Percentiles rank a stretch among this genome's conserved stretches.
Evolutionary conservation across 2,113 vertebrate genomes (phyloP).

Genomic region (Patagioenas fasciata): DNA sequence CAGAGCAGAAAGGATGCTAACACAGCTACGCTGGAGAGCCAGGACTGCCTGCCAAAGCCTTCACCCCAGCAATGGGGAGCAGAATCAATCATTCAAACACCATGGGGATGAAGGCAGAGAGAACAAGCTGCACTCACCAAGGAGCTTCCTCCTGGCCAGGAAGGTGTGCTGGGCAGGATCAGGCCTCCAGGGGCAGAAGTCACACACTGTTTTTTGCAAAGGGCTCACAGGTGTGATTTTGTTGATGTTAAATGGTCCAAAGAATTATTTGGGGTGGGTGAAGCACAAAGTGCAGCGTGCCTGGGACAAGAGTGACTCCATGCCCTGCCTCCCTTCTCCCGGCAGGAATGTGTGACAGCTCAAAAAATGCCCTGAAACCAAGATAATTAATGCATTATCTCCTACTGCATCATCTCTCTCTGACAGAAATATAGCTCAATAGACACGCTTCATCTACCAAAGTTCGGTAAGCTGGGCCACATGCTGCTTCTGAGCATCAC

Average conservation of each 20-base stretch:
- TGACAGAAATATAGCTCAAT: neutral
- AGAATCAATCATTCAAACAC: rapidly evolving
- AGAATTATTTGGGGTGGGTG: neutral
- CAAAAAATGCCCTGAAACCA: neutral
- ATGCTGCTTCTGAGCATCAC: neutral
- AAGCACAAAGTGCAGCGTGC: neutral
- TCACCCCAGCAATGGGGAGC: neutral
- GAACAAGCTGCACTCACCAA: neutral
- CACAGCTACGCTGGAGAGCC: rapidly evolving
- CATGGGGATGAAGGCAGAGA: rapidly evolving
- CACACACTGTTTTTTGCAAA: neutral
- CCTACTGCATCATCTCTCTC: neutral
- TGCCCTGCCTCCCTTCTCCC: neutral
- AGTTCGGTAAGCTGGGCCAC: neutral
- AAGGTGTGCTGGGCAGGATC: neutral
- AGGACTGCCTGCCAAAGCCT: neutral
- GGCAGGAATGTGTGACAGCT: neutral
- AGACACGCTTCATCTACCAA: neutral
- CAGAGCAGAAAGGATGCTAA: neutral
- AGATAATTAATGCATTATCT: neutral
- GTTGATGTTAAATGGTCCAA: neutral
- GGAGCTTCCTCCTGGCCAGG: neutral
- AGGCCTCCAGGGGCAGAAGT: neutral
- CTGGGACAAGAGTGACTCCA: neutral
- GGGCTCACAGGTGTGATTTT: neutral